Evolutionary conservation across 2,888 invertebrate species (phyloP).

Genomic region (Agonopterix alstromeriana): DNA sequence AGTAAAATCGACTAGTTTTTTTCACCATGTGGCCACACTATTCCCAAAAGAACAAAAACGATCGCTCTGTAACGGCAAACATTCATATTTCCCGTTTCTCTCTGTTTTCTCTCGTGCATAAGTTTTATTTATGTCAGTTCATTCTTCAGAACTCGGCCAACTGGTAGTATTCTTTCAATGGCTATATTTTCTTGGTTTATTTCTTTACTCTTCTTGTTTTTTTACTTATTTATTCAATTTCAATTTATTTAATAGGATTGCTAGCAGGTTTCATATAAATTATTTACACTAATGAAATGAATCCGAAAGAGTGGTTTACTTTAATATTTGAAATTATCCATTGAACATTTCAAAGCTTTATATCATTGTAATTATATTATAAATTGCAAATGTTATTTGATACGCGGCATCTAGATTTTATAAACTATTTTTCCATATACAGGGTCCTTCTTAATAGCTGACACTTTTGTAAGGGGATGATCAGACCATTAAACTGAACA

Average conservation of each 20-base stretch:
- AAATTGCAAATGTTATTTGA: too few relatives aligned
- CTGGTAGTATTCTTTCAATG: not conserved
- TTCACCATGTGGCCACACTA: not conserved
- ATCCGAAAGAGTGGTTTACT: not conserved
- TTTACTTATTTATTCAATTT: not conserved
- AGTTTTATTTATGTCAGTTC: constrained; percentile 1
- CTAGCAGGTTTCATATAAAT: not conserved
- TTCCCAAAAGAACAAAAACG: not conserved
- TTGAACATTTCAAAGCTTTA: too few relatives aligned
- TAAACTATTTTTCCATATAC: too few relatives aligned
- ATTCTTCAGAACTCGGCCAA: not conserved
- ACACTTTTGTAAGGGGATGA: too few relatives aligned
- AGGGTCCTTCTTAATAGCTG: too few relatives aligned
- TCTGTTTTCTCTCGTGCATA: constrained; percentile 2
- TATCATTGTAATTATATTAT: too few relatives aligned
- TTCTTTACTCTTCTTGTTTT: not conserved
- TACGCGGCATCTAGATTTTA: too few relatives aligned
- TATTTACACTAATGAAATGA: not conserved
- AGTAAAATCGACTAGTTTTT: not conserved
- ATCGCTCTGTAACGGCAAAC: not conserved
- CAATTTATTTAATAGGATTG: not conserved
- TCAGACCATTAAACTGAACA: too few relatives aligned
- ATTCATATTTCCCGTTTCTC: constrained; percentile 5
- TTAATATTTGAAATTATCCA: too few relatives aligned
- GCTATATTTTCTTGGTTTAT: not conserved